A percentile compares a stretch with the other conserved stretches of the same genome.
These are phyloP conservation scores for Rhodophaea formosa DNA, from an alignment of 2,888 invertebrate genomes.

Conservation along the genomic window DNA sequence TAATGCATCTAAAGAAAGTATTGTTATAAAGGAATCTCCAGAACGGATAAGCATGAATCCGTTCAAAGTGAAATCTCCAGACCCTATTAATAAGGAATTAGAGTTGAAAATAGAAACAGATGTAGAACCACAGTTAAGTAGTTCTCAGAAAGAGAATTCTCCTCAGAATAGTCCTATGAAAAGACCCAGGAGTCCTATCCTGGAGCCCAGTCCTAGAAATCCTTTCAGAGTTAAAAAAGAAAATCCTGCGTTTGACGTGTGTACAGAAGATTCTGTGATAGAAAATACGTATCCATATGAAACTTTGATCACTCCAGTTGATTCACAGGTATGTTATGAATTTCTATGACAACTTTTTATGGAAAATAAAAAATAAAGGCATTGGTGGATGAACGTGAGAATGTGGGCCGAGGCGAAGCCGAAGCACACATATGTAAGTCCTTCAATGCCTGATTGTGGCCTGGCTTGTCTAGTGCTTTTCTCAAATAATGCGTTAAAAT, in stretches of 20 bases:
- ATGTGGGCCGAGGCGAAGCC: too few species aligned
- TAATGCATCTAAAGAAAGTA: conserved; percentile 30
- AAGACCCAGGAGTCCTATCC: conserved; percentile 49
- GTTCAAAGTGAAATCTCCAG: conserved; percentile 36
- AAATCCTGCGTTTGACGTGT: conserved; percentile 32
- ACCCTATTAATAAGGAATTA: conserved; percentile 3
- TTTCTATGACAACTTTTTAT: too few species aligned
- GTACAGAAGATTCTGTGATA: conserved; percentile 58
- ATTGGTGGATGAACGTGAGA: too few species aligned
- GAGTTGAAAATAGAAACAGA: conserved; percentile 10
- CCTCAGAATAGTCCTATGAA: conserved; percentile 46
- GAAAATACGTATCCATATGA: conserved; percentile 67
- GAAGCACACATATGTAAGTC: too few species aligned
- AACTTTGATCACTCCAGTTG: conserved; percentile 54
- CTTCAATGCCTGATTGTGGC: too few species aligned
- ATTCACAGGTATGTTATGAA: conserved; percentile 54
- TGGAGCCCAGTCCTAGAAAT: conserved; percentile 49
- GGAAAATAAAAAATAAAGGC: too few species aligned
- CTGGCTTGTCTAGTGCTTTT: too few species aligned
- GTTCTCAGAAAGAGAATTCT: conserved; percentile 64
- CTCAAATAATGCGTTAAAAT: too few species aligned
- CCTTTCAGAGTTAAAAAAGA: conserved; percentile 39
- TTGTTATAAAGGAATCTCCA: conserved; percentile 46
- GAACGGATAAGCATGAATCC: conserved; percentile 44
- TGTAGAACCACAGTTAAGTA: conserved; percentile 29